Conservation (phyloP, 2,888 invertebrate species). For the Dilophus febrilis region DNA sequence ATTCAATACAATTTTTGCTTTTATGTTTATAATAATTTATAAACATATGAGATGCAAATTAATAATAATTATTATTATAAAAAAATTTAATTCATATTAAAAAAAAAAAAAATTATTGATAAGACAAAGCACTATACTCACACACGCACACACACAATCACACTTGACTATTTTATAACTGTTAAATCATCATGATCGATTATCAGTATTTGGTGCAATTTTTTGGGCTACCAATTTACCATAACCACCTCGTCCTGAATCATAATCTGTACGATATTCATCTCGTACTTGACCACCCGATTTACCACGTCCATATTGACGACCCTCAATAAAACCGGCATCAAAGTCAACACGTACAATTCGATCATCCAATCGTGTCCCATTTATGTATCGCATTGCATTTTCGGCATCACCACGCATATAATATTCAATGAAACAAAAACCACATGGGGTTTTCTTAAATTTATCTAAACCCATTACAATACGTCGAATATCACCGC, state of each 20-base stretch:
- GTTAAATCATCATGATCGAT: slow-evolving; percentile 12
- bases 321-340: slow-evolving; percentile 94
- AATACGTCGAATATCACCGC: slow-evolving; percentile 86
- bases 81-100: no score
- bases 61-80: no score
- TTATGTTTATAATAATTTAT: no score
- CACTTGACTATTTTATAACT: no score
- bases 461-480: slow-evolving; percentile 97
- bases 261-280: slow-evolving; percentile 95
- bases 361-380: slow-evolving; percentile 89
- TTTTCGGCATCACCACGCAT: slow-evolving; percentile 54
- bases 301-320: slow-evolving; percentile 96
- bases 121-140: no score
- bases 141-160: no score
- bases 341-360: slow-evolving; percentile 98
- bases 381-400: slow-evolving; percentile 83
- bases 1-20: no score
- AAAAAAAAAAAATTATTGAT: no score
- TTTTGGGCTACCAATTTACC: slow-evolving; percentile 86
- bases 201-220: slow-evolving; percentile 44
- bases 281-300: slow-evolving; percentile 91
- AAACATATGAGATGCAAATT: no score
- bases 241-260: slow-evolving; percentile 92
- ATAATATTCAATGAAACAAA: slow-evolving; percentile 96
- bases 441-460: slow-evolving; percentile 97